Percentiles rank a stretch among this genome's conserved stretches.
phyloP scores from a whole-genome alignment of 2,113 vertebrate genomes.

The zebrafish (Danio rerio) region DNA sequence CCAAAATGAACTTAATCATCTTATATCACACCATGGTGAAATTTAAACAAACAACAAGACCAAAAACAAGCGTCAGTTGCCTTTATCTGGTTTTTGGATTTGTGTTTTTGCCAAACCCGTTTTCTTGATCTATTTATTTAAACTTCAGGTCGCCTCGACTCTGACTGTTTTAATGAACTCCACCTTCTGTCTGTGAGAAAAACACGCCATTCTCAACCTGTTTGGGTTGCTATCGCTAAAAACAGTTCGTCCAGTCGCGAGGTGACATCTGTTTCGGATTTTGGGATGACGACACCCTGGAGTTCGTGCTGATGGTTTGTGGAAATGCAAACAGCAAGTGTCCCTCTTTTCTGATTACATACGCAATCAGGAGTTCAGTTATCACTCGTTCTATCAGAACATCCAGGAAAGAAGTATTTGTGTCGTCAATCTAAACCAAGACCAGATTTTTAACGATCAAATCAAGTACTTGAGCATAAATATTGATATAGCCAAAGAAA shows the following conservation, averaged over 20 bases:
- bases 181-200: conserved; percentile 44
- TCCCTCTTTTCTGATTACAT: conserved; percentile 45
- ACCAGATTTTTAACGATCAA: background rate
- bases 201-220: conserved; percentile 30
- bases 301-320: conserved; percentile 36
- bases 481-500: too few relatives aligned
- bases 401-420: background rate
- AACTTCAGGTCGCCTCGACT: conserved; percentile 36
- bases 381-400: conserved; percentile 2
- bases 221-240: conserved; percentile 44
- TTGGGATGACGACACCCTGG: conserved; percentile 19
- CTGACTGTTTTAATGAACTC: conserved; percentile 44
- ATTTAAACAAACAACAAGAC: conserved; percentile 30
- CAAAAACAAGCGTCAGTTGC: conserved; percentile 14
- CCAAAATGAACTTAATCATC: conserved; percentile 38
- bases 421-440: background rate
- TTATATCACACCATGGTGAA: conserved; percentile 11
- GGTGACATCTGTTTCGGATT: conserved; percentile 59
- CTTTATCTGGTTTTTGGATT: background rate
- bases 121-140: conserved; percentile 41
- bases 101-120: conserved; percentile 35
- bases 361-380: conserved; percentile 36
- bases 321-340: conserved; percentile 40
- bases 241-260: conserved; percentile 40
- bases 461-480: too few relatives aligned